A percentile compares a stretch with the other conserved stretches of the same genome.
These are phyloP conservation scores for Hydropsyche tenuis DNA, from an alignment of 1,140 invertebrate species.

Conservation along the genomic window DNA sequence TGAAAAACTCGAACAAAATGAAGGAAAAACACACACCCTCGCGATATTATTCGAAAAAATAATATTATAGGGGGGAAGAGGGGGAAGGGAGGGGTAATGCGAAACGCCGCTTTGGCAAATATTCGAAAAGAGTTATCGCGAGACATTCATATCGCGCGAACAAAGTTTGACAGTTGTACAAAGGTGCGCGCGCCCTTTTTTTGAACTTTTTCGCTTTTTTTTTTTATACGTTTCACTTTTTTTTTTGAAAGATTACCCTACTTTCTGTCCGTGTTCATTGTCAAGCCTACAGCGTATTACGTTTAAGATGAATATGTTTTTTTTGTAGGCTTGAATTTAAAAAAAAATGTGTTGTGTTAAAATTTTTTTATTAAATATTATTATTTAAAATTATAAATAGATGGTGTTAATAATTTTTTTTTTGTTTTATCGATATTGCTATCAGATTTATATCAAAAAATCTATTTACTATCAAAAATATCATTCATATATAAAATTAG, in stretches of 20 bases:
- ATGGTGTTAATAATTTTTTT: too few species aligned
- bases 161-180: slow-evolving; percentile 43
- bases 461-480: too few species aligned
- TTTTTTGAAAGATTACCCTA: slow-evolving; percentile 36
- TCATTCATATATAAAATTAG: too few species aligned
- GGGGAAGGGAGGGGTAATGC: too few species aligned
- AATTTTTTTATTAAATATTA: too few species aligned
- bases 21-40: not conserved
- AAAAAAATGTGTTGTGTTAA: too few species aligned
- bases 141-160: slow-evolving; percentile 41
- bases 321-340: too few species aligned
- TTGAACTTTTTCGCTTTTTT: slow-evolving; percentile 33
- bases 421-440: too few species aligned
- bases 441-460: too few species aligned
- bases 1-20: not conserved
- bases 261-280: slow-evolving; percentile 39
- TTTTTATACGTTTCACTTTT: not conserved
- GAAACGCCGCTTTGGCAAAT: slow-evolving; percentile 23
- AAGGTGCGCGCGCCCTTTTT: slow-evolving; percentile 28
- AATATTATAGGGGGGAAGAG: too few species aligned
- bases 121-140: slow-evolving; percentile 33
- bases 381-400: too few species aligned
- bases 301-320: slow-evolving; percentile 32
- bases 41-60: not conserved
- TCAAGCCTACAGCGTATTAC: slow-evolving; percentile 32